phyloP scores from a whole-genome alignment of 2,113 vertebrate species.

The Trogon melanurus region DNA sequence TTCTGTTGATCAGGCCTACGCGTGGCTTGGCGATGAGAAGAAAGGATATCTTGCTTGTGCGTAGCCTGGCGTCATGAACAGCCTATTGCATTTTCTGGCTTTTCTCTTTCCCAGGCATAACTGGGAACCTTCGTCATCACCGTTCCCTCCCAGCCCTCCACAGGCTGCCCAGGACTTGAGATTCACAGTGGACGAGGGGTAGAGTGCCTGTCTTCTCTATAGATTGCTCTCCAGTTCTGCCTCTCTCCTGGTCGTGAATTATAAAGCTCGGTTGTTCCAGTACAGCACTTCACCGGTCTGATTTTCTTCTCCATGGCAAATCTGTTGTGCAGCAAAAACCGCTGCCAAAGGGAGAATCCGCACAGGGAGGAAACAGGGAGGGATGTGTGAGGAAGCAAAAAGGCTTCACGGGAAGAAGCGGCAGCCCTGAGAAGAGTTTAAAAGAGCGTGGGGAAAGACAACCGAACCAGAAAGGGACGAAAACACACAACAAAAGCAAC shows the following conservation, averaged over 20 bases:
- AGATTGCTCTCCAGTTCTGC: neutral
- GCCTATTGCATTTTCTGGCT: neutral
- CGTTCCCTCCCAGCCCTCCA: neutral
- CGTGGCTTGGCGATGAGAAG: neutral
- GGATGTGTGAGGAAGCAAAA: neutral
- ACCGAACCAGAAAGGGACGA: neutral
- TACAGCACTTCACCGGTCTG: neutral
- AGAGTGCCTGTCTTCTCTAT: neutral
- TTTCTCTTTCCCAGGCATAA: neutral
- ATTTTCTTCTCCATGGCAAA: neutral
- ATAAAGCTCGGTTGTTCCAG: neutral
- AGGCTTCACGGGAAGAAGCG: neutral
- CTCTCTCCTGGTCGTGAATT: neutral
- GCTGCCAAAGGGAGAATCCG: neutral
- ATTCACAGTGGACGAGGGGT: neutral
- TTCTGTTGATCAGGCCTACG: neutral
- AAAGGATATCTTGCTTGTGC: neutral
- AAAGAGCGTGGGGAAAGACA: neutral
- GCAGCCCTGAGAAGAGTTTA: neutral
- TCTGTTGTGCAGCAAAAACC: neutral
- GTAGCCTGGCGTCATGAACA: neutral
- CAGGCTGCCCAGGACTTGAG: neutral
- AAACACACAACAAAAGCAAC: constrained; percentile 10
- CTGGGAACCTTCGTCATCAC: neutral
- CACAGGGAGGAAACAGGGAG: neutral